Evolutionary conservation across 1,140 invertebrate genomes (phyloP).

Genomic region (Tenebrio molitor): DNA sequence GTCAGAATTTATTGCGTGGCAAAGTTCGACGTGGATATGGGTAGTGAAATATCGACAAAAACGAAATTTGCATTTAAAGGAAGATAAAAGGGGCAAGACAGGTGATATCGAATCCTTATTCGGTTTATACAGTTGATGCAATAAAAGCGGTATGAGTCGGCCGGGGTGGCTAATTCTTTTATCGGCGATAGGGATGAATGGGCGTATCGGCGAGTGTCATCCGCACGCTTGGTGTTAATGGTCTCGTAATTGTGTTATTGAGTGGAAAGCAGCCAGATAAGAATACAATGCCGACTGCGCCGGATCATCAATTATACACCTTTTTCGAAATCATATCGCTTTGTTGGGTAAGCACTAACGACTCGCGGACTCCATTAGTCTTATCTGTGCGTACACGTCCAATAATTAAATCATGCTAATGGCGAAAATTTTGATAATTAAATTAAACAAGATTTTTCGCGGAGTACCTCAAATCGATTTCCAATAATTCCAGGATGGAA

Average conservation of each 20-base stretch:
- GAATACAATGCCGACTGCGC: constrained; percentile 54
- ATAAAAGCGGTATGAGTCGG: constrained; percentile 5
- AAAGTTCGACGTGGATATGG: background rate
- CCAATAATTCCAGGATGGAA: constrained; percentile 28
- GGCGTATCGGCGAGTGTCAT: constrained; percentile 50
- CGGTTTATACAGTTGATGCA: constrained; percentile 9
- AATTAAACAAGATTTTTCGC: too few species aligned
- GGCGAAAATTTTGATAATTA: constrained; percentile 12
- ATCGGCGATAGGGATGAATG: constrained; percentile 43
- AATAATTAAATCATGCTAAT: constrained; percentile 28
- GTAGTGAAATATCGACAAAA: background rate
- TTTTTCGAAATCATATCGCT: constrained; percentile 54
- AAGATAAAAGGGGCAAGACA: background rate
- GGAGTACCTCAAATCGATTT: constrained; percentile 16
- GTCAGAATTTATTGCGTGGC: background rate
- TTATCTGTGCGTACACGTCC: background rate
- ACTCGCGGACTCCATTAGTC: constrained; percentile 14
- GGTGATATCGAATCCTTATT: constrained; percentile 27
- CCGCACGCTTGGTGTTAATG: constrained; percentile 52
- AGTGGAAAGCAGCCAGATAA: constrained; percentile 59
- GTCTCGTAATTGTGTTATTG: constrained; percentile 58
- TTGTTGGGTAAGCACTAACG: constrained; percentile 50
- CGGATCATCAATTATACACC: constrained; percentile 56
- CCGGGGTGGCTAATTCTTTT: constrained; percentile 42
- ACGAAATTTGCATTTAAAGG: constrained; percentile 1